Evolutionary conservation across 2,113 vertebrate species (phyloP).

Genomic region (Lathamus discolor): DNA sequence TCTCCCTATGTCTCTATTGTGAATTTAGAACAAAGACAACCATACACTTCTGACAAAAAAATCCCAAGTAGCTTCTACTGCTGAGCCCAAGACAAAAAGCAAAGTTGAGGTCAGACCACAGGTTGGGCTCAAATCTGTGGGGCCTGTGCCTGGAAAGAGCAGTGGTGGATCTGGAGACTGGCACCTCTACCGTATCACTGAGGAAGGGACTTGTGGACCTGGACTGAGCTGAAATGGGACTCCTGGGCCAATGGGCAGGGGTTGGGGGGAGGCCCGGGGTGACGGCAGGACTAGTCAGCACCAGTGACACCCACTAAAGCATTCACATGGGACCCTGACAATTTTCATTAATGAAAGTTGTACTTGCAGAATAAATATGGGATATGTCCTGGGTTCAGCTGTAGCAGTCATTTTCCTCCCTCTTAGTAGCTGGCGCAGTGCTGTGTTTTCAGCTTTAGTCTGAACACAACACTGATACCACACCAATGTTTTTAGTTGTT

Average conservation of each 20-base stretch:
- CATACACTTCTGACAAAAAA: background rate
- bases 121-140: background rate
- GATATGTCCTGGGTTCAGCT: background rate
- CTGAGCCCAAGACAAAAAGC: background rate
- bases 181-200: fast-evolving
- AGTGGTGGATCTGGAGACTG: background rate
- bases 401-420: background rate
- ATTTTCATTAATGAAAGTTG: background rate
- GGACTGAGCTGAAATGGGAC: background rate
- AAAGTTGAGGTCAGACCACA: background rate
- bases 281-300: background rate
- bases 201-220: background rate
- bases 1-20: background rate
- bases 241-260: background rate
- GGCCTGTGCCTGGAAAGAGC: fast-evolving
- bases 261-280: fast-evolving
- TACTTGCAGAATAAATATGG: background rate
- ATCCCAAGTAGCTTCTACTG: background rate
- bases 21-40: background rate
- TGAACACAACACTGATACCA: background rate
- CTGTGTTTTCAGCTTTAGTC: background rate
- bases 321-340: background rate
- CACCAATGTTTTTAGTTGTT: background rate
- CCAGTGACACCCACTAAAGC: fast-evolving
- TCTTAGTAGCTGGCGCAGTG: background rate